Conservation (phyloP, 1,140 invertebrate species). For the Melanaphis sacchari region DNA sequence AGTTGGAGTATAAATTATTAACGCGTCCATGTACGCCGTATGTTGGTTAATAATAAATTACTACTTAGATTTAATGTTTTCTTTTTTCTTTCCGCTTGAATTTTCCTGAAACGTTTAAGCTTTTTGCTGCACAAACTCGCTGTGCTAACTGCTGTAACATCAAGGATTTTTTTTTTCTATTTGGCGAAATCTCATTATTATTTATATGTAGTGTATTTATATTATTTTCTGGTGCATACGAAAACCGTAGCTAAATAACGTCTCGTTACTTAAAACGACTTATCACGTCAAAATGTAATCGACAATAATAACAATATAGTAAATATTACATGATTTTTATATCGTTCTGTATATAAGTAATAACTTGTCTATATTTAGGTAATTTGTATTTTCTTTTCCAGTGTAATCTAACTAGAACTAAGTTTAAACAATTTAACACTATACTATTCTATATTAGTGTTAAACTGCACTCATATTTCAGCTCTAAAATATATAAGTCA, state of each 20-base stretch:
- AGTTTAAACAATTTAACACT: neutral
- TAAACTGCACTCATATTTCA: neutral
- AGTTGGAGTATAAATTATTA: neutral
- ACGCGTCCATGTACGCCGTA: neutral
- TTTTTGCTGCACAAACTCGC: neutral
- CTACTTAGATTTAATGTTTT: slow-evolving; percentile 15
- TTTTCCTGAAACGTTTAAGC: neutral
- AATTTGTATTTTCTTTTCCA: neutral
- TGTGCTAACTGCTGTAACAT: neutral
- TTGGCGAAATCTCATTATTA: neutral
- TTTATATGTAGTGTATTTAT: neutral
- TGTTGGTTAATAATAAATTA: slow-evolving; percentile 16
- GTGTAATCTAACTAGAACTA: neutral
- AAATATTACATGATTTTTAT: neutral
- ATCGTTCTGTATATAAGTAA: neutral
- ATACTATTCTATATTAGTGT: neutral
- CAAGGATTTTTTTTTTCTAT: neutral
- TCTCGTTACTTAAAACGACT: neutral
- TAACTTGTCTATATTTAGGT: neutral
- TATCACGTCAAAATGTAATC: neutral
- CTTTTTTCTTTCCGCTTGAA: neutral
- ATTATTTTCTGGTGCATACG: neutral
- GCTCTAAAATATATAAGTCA: neutral
- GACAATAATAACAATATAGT: neutral
- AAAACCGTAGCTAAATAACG: neutral